Evolutionary conservation across 1,140 invertebrate species (phyloP), one percentile per base, ranked within the genome.

Genomic region (Danaus plexippus): DNA sequence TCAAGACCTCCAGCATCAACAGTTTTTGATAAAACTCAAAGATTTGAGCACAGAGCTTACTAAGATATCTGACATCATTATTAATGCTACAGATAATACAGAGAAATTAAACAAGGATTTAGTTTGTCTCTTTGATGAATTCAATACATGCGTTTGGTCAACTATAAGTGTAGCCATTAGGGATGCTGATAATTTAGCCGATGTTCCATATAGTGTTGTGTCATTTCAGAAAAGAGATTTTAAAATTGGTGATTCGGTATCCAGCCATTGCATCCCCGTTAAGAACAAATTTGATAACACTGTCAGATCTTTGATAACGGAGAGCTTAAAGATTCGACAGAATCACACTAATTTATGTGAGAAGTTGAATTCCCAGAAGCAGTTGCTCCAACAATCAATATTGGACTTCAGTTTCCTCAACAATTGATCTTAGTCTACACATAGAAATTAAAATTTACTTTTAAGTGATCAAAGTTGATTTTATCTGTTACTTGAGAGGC

Each of bases 141-240:
- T 84, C 9, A 77, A 72, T 9, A 74, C 73, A n/a, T 81, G 77
- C 59, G 71, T 76, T 40, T 85, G 82, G 84, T 76, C 76, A 8
- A 82, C 84, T 15, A 78, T 87, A 11, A 77, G 66, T 59, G 44
- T 80, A 15, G 64, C 77, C 40, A 63, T 73, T 1, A 76, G 61
- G 55, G 76, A 82, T 67, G 68, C 72, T 40, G 70, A 74, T 15
- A 69, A 74, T 47, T 59, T 82, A 9, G 61, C 69, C 6, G 75
- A 85, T 45, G 61, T 87, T 41, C 81, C 80, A 2, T 86, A 85
- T 44, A 85, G 80, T 73, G 83, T 85, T 7, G 75, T 85, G 0
- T 80, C 79, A 9, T 81, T 78, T 58, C 75, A 85, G 55, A 87
- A 87, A 57, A 73, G 64, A 61, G 79, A 80, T 51, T 81, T 87